Conservation (phyloP, 2,113 vertebrate genomes). For the Pachypanchax playfairii region DNA sequence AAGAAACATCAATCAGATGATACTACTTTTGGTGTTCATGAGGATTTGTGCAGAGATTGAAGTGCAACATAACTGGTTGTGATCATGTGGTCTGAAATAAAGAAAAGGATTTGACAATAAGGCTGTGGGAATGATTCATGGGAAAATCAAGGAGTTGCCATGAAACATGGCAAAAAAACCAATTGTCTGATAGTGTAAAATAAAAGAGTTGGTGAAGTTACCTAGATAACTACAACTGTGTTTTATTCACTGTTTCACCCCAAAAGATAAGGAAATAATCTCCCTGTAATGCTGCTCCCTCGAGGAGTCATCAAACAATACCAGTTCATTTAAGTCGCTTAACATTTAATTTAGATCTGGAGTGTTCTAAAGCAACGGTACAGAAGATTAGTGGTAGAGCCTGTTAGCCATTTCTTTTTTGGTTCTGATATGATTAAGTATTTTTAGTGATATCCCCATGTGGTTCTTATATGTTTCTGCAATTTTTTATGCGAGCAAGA, state of each 20-base stretch:
- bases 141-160: too few relatives aligned
- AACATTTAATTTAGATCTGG: slow-evolving; percentile 1
- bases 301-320: not conserved
- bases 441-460: not conserved
- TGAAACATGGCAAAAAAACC: slow-evolving; percentile 1
- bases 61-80: too few relatives aligned
- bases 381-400: not conserved
- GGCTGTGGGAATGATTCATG: too few relatives aligned
- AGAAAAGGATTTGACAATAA: slow-evolving; percentile 5
- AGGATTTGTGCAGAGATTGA: too few relatives aligned
- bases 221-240: not conserved
- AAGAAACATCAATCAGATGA: too few relatives aligned
- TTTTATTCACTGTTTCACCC: not conserved
- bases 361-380: not conserved
- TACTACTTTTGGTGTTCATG: too few relatives aligned
- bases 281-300: not conserved
- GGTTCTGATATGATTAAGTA: not conserved
- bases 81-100: too few relatives aligned
- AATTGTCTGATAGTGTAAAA: too few relatives aligned
- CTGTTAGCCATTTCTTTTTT: not conserved
- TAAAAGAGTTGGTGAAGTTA: not conserved
- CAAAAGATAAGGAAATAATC: not conserved
- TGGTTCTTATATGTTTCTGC: not conserved
- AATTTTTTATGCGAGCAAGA: too few relatives aligned
- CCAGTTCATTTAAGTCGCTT: slow-evolving; percentile 2